Evolutionary conservation across 2,797 vertebrate genomes (phyloP), one percentile per base, ranked within the genome.

Genomic region (Buphagus erythrorhynchus): DNA sequence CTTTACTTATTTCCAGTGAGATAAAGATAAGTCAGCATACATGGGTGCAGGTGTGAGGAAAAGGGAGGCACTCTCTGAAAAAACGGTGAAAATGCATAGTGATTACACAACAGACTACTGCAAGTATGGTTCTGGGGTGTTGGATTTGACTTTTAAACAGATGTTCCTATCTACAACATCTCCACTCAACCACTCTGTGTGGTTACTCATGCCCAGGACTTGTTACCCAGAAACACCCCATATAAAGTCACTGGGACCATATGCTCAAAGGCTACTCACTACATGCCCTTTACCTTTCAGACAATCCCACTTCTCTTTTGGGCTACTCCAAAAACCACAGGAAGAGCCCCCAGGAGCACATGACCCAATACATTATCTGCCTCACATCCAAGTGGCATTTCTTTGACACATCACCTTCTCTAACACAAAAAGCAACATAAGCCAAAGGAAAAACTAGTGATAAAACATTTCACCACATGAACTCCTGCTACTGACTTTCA

Each of bases 81-180:
- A 17, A 19, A 2, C 4, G 14, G 16, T 26, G 67, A 68, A 46
- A 36, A 42, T 6, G 33, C 8, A 19, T 3, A 46, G 7, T 1
- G 2, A 66, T 49, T 43, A 72, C 6, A 54, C 11, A 65, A 29
- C 24, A 46, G 21, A 63, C 10, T 38, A 52, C n/a, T 35, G 38
- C 25, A 83, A 40, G 14, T 22, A 76, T 3, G 24, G n/a, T n/a
- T 13, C n/a, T 3, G 1, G 25, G 5, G 22, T 29, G 3, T 0
- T 73, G 33, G 35, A 42, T 63, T 51, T 33, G 21, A 51, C 58
- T 89, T 65, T 75, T 31, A 78, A 33, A 31, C 2, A 72, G 24
- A 25, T 18, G 10, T 4, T 31, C 25, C 26, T 25, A 12, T 14
- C 29, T 31, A 72, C 15, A 90, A 77, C n/a, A 58, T 8, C 29